Base-by-base conservation (phyloP, 2,888 invertebrate species). In the Poecilobothrus nobilitatus region DNA sequence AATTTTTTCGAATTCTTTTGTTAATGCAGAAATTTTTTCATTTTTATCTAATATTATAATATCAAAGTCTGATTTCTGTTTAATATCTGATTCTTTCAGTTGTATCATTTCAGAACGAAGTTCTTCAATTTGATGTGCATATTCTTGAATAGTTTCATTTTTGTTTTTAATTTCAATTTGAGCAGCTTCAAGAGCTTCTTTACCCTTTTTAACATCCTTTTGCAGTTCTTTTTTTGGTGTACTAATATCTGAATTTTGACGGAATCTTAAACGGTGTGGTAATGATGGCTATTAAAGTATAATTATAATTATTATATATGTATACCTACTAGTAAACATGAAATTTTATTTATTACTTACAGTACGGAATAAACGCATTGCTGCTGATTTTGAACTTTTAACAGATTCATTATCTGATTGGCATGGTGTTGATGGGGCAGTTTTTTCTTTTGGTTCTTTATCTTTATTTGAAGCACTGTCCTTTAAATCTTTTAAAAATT, bases 101-200 rank as follows among this genome's bases (percentile, higher is more conserved):
- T 79, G 77, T 33, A 78, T 78, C 15, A 84, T 78, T 71, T 83
- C 80, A n/a, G 78, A 76, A 71, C 83, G 84, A 69, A 84, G 76
- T 67, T 84, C 84, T 71, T 85, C 84, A 63, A 85, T 76, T 73
- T 85, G 84, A 66, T 81, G 83, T 1, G 80, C 76, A 69, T 85
- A 79, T 70, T 84, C 85, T 71, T 81, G 81, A 65, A 86, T 83
- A 53, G 80, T 80, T 68, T 81, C 79, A 71, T 84, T 84, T 79
- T 86, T 85, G 72, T 83, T 83, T 71, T 83, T 82, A 71, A 85
- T 84, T 76, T 86, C 86, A 22, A 84, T 83, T 69, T 81, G 77
- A 10, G 72, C 72, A 9, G 72, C 70, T 33, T 71, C 69, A 63
- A 82, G 74, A 0, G 81, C 81, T 73, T 81, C 82, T 76, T 85